Conservation (phyloP, 2,888 invertebrate genomes). For the Beris chalybata region DNA sequence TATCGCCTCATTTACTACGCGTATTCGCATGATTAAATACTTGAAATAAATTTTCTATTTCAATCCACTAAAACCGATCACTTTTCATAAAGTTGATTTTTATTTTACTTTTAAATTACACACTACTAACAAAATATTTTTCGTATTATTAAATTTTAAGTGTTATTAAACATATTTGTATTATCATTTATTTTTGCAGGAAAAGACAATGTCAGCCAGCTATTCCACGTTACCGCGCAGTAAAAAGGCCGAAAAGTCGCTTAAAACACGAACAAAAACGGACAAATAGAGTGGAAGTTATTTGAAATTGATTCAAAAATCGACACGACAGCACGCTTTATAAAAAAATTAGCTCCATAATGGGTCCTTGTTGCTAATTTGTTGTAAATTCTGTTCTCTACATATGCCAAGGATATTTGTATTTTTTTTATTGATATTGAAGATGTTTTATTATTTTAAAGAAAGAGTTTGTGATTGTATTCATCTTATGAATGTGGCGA, state of each 20-base stretch:
- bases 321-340: too few species aligned
- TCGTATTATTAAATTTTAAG: neutral
- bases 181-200: constrained; percentile 45
- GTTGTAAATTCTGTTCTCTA: too few species aligned
- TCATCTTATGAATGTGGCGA: too few species aligned
- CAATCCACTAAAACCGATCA: neutral
- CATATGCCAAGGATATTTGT: too few species aligned
- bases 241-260: constrained; percentile 51
- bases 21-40: neutral
- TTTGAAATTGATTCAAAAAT: neutral
- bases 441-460: too few species aligned
- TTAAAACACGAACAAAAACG: constrained; percentile 41
- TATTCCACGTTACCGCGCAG: constrained; percentile 55
- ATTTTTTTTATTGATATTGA: too few species aligned
- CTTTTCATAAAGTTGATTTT: neutral
- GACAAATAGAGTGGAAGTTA: constrained; percentile 38
- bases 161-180: constrained; percentile 2
- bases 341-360: too few species aligned
- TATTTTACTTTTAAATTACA: neutral
- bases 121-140: neutral
- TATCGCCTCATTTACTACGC: too few species aligned
- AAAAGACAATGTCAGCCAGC: constrained; percentile 54
- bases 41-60: neutral
- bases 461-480: too few species aligned
- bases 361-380: too few species aligned